Evolutionary conservation across 2,797 vertebrate species (phyloP).

Genomic region (Onychomys leucogaster): DNA sequence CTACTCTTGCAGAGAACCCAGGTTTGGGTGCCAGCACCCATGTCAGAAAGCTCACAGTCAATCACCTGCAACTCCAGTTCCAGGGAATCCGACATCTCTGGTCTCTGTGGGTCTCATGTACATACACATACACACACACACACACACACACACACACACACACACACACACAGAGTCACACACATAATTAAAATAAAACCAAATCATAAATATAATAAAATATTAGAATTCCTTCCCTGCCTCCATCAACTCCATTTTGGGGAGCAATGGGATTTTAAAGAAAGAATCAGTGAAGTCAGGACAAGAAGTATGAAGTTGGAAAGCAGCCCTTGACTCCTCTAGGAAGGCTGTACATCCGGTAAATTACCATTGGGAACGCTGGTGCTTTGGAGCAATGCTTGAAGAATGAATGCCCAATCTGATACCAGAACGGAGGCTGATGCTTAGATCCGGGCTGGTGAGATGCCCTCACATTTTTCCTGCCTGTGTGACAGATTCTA

Average conservation of each 20-base stretch:
- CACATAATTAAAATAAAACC: not conserved
- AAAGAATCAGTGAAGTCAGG: not conserved
- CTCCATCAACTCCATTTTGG: not conserved
- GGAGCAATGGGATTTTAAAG: not conserved
- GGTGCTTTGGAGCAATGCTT: not conserved
- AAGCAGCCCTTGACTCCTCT: not conserved
- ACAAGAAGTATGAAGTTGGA: not conserved
- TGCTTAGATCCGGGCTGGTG: not conserved
- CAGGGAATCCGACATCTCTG: not conserved
- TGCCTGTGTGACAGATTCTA: conserved; percentile 26
- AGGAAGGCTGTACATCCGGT: not conserved
- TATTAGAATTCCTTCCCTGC: conserved; percentile 12
- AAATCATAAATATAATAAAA: not conserved
- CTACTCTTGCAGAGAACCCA: not conserved
- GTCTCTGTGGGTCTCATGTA: no score
- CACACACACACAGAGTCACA: not conserved
- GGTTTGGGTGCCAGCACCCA: not conserved
- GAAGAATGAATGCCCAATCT: not conserved
- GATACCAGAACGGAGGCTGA: not conserved
- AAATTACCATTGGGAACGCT: not conserved
- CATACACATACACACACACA: not conserved
- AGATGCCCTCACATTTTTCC: not conserved
- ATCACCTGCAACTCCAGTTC: not conserved
- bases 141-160: no score
- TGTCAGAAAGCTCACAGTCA: not conserved